These are phyloP conservation scores for Hybognathus amarus DNA, from an alignment of 2,797 vertebrate species.

Conservation along the genomic window DNA sequence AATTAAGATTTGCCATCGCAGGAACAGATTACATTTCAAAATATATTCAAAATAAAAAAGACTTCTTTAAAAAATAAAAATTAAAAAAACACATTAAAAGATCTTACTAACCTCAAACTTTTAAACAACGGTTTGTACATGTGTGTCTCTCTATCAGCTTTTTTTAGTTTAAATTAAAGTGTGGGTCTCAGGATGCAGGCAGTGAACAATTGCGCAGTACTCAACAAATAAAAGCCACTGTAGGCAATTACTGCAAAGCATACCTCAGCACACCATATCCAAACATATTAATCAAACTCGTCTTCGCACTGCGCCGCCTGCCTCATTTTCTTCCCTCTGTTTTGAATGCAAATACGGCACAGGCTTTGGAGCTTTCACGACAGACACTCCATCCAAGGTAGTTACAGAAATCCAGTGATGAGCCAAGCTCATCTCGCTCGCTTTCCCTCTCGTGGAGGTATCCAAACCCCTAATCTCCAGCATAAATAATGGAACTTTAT, in stretches of 20 bases:
- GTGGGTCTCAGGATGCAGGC: conserved; percentile 46
- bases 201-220: conserved; percentile 59
- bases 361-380: conserved; percentile 73
- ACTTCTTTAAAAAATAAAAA: too few relatives aligned
- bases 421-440: conserved; percentile 49
- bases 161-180: conserved; percentile 45
- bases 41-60: neutral
- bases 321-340: conserved; percentile 73
- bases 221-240: conserved; percentile 67
- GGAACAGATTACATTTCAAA: neutral
- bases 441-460: conserved; percentile 74
- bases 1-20: neutral
- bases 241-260: conserved; percentile 75
- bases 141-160: conserved; percentile 39
- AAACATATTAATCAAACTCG: conserved; percentile 77
- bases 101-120: neutral
- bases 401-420: conserved; percentile 69
- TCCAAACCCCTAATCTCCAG: conserved; percentile 81
- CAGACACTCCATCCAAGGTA: conserved; percentile 64
- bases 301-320: conserved; percentile 68
- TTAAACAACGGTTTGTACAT: neutral
- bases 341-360: conserved; percentile 81
- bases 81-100: neutral
- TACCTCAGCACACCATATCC: conserved; percentile 72
- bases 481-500: conserved; percentile 85